A percentile compares a stretch with the other conserved stretches of the same genome.
Evolutionary conservation across 23 tunicate genomes (phyloP).

Genomic region (Ascidia mentula): DNA sequence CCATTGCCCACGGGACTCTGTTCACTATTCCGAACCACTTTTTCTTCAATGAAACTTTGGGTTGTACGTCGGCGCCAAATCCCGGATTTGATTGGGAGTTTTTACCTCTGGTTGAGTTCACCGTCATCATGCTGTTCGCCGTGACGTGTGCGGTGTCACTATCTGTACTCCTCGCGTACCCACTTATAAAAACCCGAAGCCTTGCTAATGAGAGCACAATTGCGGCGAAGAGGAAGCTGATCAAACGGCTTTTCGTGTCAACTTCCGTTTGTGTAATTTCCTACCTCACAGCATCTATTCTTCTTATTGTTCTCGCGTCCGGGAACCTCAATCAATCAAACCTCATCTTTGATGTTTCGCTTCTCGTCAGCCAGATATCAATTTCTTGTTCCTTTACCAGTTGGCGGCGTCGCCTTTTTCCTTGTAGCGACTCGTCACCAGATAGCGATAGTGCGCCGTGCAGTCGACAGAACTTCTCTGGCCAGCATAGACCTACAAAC

Average conservation of each 20-base stretch:
- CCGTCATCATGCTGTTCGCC: neutral
- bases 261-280: neutral
- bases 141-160: neutral
- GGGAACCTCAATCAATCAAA: neutral
- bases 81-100: neutral
- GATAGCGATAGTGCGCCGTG: constrained; percentile 7
- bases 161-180: neutral
- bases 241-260: neutral
- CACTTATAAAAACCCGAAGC: neutral
- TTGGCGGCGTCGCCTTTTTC: neutral
- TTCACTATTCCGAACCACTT: neutral
- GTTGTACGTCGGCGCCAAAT: neutral
- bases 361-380: neutral
- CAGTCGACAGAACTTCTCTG: neutral
- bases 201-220: neutral
- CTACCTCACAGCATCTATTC: neutral
- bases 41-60: neutral
- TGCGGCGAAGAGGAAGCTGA: neutral
- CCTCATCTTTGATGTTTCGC: neutral
- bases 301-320: neutral
- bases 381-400: neutral
- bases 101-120: neutral
- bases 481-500: too few relatives aligned
- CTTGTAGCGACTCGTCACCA: neutral
- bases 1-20: neutral